Percentiles rank a stretch among this genome's conserved stretches.
phyloP scores from a whole-genome alignment of 2,888 invertebrate species.

The Pristionchus arcanus region DNA sequence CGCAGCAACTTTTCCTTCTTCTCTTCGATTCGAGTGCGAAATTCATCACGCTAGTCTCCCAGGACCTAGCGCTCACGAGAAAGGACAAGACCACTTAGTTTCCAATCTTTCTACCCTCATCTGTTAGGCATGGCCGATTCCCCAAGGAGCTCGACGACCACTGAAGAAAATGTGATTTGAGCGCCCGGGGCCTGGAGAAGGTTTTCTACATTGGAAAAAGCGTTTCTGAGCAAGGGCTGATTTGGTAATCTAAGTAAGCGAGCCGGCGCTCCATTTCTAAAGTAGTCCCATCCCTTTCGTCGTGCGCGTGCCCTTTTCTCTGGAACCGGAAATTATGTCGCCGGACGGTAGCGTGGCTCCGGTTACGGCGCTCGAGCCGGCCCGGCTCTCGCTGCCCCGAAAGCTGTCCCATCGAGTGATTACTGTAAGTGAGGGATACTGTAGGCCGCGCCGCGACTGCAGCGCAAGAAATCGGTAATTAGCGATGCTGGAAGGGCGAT shows the following conservation, averaged over 20 bases:
- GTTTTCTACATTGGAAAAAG: conserved; percentile 40
- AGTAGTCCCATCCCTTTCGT: background rate
- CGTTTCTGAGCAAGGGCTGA: background rate
- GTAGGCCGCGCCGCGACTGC: background rate
- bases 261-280: background rate
- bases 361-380: background rate
- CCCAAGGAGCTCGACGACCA: background rate
- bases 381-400: conserved; percentile 31
- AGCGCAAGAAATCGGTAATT: conserved; percentile 45
- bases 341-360: background rate
- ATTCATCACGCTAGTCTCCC: conserved; percentile 15
- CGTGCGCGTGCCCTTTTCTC: background rate
- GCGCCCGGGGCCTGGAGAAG: background rate
- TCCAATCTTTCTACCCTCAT: conserved; percentile 31
- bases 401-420: conserved; percentile 30
- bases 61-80: background rate
- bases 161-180: background rate
- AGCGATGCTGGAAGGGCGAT: background rate
- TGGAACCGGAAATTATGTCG: conserved; percentile 17
- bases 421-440: conserved; percentile 17
- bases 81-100: conserved; percentile 38
- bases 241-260: conserved; percentile 28
- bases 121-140: conserved; percentile 7
- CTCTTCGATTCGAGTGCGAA: background rate
- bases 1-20: background rate